Evolutionary conservation across 2,113 vertebrate species (phyloP), one percentile per base, ranked within the genome.

Genomic region (Corydoras sp.): DNA sequence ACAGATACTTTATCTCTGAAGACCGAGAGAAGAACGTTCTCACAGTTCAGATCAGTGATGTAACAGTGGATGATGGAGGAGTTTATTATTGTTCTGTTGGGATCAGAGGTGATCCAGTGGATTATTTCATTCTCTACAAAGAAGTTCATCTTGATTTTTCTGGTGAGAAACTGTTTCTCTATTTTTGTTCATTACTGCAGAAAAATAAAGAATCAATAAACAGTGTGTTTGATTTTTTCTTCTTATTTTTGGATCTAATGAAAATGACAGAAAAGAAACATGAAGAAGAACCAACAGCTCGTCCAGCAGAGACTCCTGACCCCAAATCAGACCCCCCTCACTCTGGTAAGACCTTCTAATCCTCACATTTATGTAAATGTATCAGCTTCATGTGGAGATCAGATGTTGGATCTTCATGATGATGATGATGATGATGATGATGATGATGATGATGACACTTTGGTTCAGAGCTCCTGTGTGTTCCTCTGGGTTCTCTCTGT

Each of bases 31-130:
- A 50, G n/a, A 30, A 15, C 11, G 58, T 62, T 12, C 4, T 62
- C 58, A 61, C 24, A 6, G 68, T 70, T 48, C 51, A 10, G 4
- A 53, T 70, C 58, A 70, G 29, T 60, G 49, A 70, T 35, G 58
- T 70, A 48, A 70, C 14, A 70, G 49, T 62, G 15, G 49, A 51
- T 10, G 68, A 70, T 54, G 24, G 29, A 62, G 68, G 58, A 60
- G 18, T 69, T 69, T 69, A 50, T 60, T 60, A 1, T 18, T 69
- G 67, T 69, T 55, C 15, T 50, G 43, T 31, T 14, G 2, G 0
- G 15, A 7, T 5, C 2, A 13, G 12, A 3, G 14, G 0, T 3
- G 0, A 4, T 9, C 0, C 3, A 18, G 10, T 18, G 2, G 10
- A 1, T 70, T 62, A 35, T 35, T 24, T 15, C 3, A 53, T 24